Base-by-base conservation (phyloP, 2,113 vertebrate species). In the Myotis lucifugus region DNA sequence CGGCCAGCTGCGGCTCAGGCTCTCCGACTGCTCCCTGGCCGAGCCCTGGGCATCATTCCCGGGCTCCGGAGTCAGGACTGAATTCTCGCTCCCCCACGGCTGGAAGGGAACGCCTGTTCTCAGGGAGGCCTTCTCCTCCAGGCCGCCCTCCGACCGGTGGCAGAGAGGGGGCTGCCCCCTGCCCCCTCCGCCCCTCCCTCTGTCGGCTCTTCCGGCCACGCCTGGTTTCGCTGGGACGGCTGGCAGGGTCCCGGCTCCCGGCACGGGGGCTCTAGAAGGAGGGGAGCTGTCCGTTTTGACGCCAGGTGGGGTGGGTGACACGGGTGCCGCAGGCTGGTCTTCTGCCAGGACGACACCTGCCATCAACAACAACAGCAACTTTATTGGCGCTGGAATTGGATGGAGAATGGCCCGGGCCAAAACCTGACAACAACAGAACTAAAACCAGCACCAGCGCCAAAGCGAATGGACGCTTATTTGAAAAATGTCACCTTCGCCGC, bases 31-130 rank as follows among this genome's bases (percentile, higher is more conserved):
- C 3, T 97, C 97, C 92, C 85, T 93, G 72, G 67, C 52, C 85
- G 92, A 97, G 90, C 79, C 97, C 86, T 90, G 98, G 81, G 92
- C 81, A 69, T 96, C 90, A 50, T 56, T 96, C 70, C 92, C 81
- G 76, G 97, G 95, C 12, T 98, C 98, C 18, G 97, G 98, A 95
- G 97, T 81, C 61, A 93, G 81, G 93, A 98, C 93, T 17, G 98
- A 98, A 93, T 97, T 97, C 94, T 98, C 98, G 88, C 97, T 98
- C 78, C 98, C 97, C 98, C 98, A 98, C 2, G 97, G 97, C 56
- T 98, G 98, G 96, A 98, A 97, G 87, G 98, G 97, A 92, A 98
- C 52, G 3, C 98, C 97, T 34, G 97, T 97, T 95, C 96, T 98
- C 93, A 88, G 69, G 73, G 92, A 0, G 0, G 95, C 94, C 79